Evolutionary conservation across 2,113 vertebrate species (phyloP).

Genomic region (Cheilinus undulatus): DNA sequence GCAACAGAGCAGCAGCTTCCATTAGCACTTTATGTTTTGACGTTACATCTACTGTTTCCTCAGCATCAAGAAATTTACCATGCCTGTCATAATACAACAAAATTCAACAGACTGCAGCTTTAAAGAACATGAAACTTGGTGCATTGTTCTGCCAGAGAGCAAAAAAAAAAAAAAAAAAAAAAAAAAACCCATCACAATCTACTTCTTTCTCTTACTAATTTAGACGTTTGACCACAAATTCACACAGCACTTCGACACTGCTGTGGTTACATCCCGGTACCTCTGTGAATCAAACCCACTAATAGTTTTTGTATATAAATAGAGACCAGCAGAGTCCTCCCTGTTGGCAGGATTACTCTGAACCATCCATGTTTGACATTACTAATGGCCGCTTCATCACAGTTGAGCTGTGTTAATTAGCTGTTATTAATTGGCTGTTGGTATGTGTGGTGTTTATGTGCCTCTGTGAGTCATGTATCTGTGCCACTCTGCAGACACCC

Average conservation of each 20-base stretch:
- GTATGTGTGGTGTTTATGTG: constrained; percentile 14
- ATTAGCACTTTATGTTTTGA: no score
- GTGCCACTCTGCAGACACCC: constrained; percentile 17
- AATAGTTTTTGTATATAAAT: constrained; percentile 2
- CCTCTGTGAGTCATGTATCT: constrained; percentile 5
- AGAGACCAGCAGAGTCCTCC: constrained; percentile 12
- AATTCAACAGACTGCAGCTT: no score
- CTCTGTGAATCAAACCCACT: not conserved
- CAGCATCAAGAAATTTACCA: no score
- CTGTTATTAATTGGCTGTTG: constrained; percentile 65
- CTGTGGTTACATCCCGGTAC: not conserved
- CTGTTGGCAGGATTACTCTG: constrained; percentile 18
- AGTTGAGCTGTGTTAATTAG: constrained; percentile 60
- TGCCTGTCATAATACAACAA: no score
- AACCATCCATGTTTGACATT: constrained; percentile 39
- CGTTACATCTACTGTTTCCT: no score
- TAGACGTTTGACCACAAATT: constrained; percentile 25
- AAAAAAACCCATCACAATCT: constrained; percentile 6
- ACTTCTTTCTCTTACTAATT: constrained; percentile 23
- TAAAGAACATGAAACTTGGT: no score
- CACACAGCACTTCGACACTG: not conserved
- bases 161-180: no score
- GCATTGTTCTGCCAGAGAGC: no score
- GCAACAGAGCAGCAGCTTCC: no score
- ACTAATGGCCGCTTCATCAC: constrained; percentile 46